A percentile compares a stretch with the other conserved stretches of the same genome.
These are phyloP conservation scores for Oncorhynchus gorbuscha DNA, from an alignment of 2,113 vertebrate species.

Conservation along the genomic window DNA sequence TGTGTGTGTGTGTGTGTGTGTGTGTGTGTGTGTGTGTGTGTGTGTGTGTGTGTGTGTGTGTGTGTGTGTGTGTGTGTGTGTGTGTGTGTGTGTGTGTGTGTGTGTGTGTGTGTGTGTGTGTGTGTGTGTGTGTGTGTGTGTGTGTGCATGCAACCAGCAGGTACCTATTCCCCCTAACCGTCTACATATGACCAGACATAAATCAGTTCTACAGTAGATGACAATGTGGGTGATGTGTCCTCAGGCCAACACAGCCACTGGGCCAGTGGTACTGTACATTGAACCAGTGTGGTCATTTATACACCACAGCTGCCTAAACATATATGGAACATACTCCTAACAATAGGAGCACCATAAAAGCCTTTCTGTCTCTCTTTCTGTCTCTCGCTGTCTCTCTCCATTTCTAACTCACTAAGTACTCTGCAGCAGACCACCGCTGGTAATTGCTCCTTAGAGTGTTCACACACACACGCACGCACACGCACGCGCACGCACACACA, in stretches of 20 bases:
- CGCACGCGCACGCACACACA: too few species aligned
- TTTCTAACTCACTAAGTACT: neutral
- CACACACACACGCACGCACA: too few species aligned
- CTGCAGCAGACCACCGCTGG: neutral
- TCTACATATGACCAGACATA: neutral
- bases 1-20: slow-evolving; percentile 4
- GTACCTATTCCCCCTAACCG: neutral
- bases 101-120: too few species aligned
- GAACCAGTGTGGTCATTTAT: neutral
- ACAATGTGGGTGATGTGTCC: too few species aligned
- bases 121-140: too few species aligned
- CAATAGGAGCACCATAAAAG: too few species aligned
- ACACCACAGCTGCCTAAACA: too few species aligned
- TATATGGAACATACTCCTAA: too few species aligned
- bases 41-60: slow-evolving; percentile 4
- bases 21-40: slow-evolving; percentile 9
- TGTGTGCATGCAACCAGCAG: neutral
- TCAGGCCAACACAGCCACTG: too few species aligned
- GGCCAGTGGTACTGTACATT: neutral
- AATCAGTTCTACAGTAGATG: neutral
- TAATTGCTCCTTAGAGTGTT: neutral
- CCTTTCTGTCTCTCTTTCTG: too few species aligned
- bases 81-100: neutral
- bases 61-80: slow-evolving; percentile 14
- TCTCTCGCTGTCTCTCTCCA: too few species aligned